Percentiles rank a stretch among this genome's conserved stretches.
These are phyloP conservation scores for Thomomys bottae DNA, from an alignment of 2,113 vertebrate species.

Conservation along the genomic window DNA sequence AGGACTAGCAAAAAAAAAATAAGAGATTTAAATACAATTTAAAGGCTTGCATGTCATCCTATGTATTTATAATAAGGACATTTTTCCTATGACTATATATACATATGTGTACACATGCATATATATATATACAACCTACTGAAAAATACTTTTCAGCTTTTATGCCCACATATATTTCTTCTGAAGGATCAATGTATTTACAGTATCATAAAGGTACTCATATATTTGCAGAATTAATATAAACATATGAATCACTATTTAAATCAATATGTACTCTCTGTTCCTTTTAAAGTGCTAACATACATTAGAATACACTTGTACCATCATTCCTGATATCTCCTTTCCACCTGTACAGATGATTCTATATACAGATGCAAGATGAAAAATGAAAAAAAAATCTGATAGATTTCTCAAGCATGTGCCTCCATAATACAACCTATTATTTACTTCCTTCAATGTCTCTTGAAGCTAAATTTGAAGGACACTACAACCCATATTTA, in stretches of 20 bases:
- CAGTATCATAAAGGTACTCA: neutral
- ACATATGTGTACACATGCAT: neutral
- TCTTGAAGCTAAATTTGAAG: neutral
- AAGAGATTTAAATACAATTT: too few relatives aligned
- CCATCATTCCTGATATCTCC: neutral
- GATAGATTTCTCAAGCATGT: neutral
- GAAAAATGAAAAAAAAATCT: neutral
- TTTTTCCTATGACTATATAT: too few relatives aligned
- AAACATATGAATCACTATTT: conserved; percentile 13
- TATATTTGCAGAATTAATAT: neutral
- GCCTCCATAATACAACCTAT: neutral
- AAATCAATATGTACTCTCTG: neutral
- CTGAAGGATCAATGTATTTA: conserved; percentile 24
- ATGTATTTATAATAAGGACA: neutral
- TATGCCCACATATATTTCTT: neutral
- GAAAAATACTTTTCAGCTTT: neutral
- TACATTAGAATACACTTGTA: neutral
- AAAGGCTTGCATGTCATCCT: neutral
- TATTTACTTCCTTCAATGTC: neutral
- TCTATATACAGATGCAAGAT: neutral
- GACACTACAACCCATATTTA: neutral
- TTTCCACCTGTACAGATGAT: neutral
- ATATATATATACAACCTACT: neutral
- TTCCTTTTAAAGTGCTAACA: neutral
- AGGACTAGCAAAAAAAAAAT: too few relatives aligned